These are phyloP conservation scores for Larimichthys crocea DNA, from an alignment of 2,113 vertebrate genomes.

Conservation along the genomic window DNA sequence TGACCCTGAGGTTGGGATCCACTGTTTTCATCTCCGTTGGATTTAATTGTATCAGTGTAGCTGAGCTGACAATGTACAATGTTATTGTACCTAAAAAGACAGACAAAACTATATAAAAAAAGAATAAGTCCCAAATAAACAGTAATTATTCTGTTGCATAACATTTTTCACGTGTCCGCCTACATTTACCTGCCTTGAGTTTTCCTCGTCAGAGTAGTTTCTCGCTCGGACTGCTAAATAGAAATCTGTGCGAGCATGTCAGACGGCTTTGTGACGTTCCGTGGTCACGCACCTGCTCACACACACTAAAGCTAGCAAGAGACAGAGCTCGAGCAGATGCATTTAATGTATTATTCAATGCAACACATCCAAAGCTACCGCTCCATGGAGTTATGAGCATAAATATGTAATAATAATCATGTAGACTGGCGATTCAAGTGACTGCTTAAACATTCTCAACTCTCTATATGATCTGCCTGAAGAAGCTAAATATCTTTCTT, in stretches of 20 bases:
- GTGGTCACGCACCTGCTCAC: constrained; percentile 34
- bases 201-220: constrained; percentile 23
- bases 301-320: constrained; percentile 62
- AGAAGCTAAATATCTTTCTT: constrained; percentile 20
- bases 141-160: neutral
- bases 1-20: too few relatives aligned
- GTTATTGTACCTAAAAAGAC: neutral
- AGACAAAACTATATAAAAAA: neutral
- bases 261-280: constrained; percentile 38
- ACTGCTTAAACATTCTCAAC: constrained; percentile 30
- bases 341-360: constrained; percentile 84
- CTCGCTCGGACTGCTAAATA: constrained; percentile 25
- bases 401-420: constrained; percentile 78
- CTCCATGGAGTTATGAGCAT: constrained; percentile 68
- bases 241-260: constrained; percentile 23
- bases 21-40: neutral
- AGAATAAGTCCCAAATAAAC: too few relatives aligned
- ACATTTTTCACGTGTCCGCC: neutral
- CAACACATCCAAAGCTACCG: constrained; percentile 71
- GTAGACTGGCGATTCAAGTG: constrained; percentile 33
- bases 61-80: neutral
- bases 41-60: neutral
- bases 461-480: constrained; percentile 11
- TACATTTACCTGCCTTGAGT: constrained; percentile 14
- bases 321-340: constrained; percentile 70